Evolutionary conservation across 2,797 vertebrate species (phyloP), one percentile per base, ranked within the genome.

Genomic region (Pachyuromys duprasi): DNA sequence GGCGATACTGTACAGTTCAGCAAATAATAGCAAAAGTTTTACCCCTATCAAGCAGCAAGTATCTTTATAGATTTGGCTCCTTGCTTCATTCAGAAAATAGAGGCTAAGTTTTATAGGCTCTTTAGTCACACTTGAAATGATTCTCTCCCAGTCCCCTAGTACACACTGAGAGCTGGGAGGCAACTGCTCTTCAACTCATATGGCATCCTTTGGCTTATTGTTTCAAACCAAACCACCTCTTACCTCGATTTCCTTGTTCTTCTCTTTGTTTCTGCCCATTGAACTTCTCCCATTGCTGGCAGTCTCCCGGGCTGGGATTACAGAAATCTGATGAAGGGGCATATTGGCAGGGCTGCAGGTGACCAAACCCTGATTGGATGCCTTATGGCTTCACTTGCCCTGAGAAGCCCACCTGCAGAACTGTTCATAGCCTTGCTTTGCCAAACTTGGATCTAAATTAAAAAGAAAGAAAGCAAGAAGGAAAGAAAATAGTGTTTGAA

Each of bases 301-400:
- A 2, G 98, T 98, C 97, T 99, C 99, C 98, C 98, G 98, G 3
- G 98, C 98, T 26, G 99, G 99, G 97, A 99, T 99, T 98, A 99
- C 99, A 76, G 99, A 99, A 98, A 99, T 99, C 99, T 99, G 99
- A 96, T 99, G 99, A 97, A 99, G 98, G 92, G 99, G 99, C 99
- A 99, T 99, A 97, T 95, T 99, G 99, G 98, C 97, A 96, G 95
- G 94, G 98, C 95, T 97, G 98, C 95, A 97, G 98, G 98, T 96
- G 97, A 97, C 98, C 98, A 95, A 70, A 92, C 97, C 98, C 98
- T 98, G 98, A 98, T 95, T 97, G 98, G 98, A 94, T 81, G 98
- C 97, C 98, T 98, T 96, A 97, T 95, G 95, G 98, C 98, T 98
- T 98, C 98, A 97, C 98, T 98, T 96, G 96, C 97, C 98, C 98